Conservation (phyloP, 2,888 invertebrate species). For the Chrysolina haemoptera region DNA sequence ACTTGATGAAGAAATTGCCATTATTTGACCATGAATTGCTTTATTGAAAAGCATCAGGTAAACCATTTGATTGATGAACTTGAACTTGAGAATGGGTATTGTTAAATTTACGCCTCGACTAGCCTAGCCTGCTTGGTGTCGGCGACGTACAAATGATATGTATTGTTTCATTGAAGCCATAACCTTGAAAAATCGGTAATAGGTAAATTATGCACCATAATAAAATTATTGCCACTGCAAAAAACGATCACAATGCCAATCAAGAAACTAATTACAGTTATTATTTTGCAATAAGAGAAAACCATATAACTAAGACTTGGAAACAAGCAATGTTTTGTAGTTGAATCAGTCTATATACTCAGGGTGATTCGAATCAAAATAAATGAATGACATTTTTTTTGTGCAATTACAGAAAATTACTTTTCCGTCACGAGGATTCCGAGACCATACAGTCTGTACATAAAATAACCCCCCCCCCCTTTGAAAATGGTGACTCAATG, state of each 20-base stretch:
- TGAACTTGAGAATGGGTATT: neutral
- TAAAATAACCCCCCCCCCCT: no score
- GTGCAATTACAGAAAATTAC: no score
- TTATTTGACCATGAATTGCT: no score
- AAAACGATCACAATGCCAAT: conserved; percentile 39
- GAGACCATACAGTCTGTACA: no score
- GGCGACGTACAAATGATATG: conserved; percentile 1
- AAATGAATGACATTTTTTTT: no score
- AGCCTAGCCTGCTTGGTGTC: neutral
- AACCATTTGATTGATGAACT: no score
- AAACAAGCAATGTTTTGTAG: conserved; percentile 12
- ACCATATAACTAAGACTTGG: conserved; percentile 26
- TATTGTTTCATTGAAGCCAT: conserved; percentile 9
- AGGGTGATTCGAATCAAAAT: neutral
- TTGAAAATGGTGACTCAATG: no score
- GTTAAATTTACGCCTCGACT: neutral
- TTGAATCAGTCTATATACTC: neutral
- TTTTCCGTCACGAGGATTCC: no score
- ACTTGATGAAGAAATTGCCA: no score
- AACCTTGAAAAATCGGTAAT: conserved; percentile 31
- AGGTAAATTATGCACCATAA: conserved; percentile 26
- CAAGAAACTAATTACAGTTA: conserved; percentile 40
- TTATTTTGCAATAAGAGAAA: conserved; percentile 33
- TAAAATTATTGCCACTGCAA: conserved; percentile 38
- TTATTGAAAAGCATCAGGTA: no score